Evolutionary conservation across 2,888 invertebrate genomes (phyloP).

Genomic region (Sylvicola fuscatus): DNA sequence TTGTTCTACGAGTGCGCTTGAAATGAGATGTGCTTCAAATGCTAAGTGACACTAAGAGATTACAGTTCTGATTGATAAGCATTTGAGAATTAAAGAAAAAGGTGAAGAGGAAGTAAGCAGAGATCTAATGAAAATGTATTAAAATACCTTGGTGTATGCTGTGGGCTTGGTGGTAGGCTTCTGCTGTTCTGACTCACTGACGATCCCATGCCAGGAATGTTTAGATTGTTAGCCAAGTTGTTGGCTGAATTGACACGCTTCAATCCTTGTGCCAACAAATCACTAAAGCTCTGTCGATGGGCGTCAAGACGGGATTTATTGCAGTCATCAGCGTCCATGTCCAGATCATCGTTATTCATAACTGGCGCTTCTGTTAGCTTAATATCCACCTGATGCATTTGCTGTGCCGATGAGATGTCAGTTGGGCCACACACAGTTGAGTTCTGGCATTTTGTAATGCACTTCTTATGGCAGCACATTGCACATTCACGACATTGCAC

Average conservation of each 20-base stretch:
- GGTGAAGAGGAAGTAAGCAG: too few species aligned
- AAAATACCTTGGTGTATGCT: constrained; percentile 38
- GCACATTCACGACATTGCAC: constrained; percentile 78
- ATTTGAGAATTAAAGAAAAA: too few species aligned
- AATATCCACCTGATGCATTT: constrained; percentile 17
- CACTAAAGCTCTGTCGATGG: constrained; percentile 23
- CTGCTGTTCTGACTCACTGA: constrained; percentile 31
- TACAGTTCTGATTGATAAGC: too few species aligned
- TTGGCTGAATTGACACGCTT: constrained; percentile 52
- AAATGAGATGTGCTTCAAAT: too few species aligned
- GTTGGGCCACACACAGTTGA: constrained; percentile 39
- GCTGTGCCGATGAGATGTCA: constrained; percentile 7
- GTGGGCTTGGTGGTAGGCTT: constrained; percentile 56
- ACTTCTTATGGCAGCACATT: constrained; percentile 91
- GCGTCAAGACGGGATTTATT: constrained; percentile 6
- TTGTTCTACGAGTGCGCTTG: too few species aligned
- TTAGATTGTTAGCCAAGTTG: constrained; percentile 25
- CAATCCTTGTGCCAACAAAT: constrained; percentile 30
- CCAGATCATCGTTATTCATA: constrained; percentile 10
- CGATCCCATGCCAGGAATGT: constrained; percentile 35
- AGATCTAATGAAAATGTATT: too few species aligned
- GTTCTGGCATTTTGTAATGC: constrained; percentile 67
- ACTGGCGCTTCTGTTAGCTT: constrained; percentile 25
- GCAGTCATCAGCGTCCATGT: constrained; percentile 11
- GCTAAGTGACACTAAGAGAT: too few species aligned